Conservation (phyloP, 2,888 invertebrate species). For the Cinara cedri region DNA sequence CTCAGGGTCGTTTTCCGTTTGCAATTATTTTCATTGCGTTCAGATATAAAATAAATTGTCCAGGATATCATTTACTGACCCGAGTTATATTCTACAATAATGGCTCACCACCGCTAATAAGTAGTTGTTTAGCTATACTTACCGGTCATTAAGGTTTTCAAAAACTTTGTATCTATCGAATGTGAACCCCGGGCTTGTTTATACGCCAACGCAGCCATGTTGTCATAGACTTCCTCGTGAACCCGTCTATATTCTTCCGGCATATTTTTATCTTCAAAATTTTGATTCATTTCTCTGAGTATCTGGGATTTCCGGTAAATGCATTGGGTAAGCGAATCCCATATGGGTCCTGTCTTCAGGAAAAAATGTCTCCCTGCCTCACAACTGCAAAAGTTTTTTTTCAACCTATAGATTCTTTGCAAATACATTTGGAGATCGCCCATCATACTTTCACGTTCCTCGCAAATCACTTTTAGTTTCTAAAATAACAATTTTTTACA, state of each 20-base stretch:
- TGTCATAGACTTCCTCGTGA: background rate
- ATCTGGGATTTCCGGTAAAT: constrained; percentile 10
- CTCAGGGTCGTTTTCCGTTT: too few relatives aligned
- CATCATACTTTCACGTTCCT: background rate
- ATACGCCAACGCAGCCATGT: background rate
- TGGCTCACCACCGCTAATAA: too few relatives aligned
- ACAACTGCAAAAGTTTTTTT: constrained; percentile 20
- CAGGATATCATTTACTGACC: too few relatives aligned
- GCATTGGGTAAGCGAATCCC: constrained; percentile 38
- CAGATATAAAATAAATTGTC: too few relatives aligned
- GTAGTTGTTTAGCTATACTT: background rate
- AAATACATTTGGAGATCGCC: background rate
- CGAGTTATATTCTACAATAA: too few relatives aligned
- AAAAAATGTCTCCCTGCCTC: constrained; percentile 22
- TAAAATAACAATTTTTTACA: background rate
- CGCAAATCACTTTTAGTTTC: background rate
- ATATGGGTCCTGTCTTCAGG: background rate
- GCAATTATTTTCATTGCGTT: background rate
- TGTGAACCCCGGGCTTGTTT: background rate
- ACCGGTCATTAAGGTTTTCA: constrained; percentile 3
- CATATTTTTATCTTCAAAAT: background rate
- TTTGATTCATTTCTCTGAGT: background rate
- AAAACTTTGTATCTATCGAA: background rate
- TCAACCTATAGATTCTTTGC: constrained; percentile 10
- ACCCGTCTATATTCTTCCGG: background rate